Conservation (phyloP, 1,140 invertebrate genomes). For the Periplaneta americana region DNA sequence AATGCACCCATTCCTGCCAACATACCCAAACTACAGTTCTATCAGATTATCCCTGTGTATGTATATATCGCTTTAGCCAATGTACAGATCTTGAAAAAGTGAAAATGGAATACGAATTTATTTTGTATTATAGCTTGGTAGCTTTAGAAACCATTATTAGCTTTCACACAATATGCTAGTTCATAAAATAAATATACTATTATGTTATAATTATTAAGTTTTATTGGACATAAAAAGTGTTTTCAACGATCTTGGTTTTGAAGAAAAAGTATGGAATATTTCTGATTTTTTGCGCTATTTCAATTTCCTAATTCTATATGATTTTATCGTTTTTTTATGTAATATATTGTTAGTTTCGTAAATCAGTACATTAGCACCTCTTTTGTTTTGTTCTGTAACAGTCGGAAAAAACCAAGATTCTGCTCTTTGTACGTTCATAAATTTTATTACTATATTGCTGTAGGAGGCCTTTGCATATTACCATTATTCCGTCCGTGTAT, state of each 20-base stretch:
- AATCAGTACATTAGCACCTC: not conserved
- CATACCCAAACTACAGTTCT: not conserved
- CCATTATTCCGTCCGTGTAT: not conserved
- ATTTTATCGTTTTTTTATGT: not conserved
- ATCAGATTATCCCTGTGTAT: not conserved
- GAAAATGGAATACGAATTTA: not conserved
- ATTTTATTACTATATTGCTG: not conserved
- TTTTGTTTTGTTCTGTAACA: no score
- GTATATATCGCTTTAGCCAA: not conserved
- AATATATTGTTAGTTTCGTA: not conserved
- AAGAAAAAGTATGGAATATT: not conserved
- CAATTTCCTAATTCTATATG: not conserved
- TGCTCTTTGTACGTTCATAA: no score
- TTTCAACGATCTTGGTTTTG: not conserved
- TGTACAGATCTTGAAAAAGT: not conserved
- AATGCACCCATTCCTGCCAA: not conserved
- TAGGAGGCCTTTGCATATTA: not conserved
- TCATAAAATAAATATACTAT: not conserved
- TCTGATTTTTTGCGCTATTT: not conserved
- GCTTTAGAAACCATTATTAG: not conserved
- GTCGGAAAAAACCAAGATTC: no score
- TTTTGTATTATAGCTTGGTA: not conserved
- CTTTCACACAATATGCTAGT: not conserved
- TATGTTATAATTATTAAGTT: not conserved
- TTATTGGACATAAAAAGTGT: not conserved